Evolutionary conservation across 2,888 invertebrate genomes (phyloP).

Genomic region (Schizotus pectinicornis): DNA sequence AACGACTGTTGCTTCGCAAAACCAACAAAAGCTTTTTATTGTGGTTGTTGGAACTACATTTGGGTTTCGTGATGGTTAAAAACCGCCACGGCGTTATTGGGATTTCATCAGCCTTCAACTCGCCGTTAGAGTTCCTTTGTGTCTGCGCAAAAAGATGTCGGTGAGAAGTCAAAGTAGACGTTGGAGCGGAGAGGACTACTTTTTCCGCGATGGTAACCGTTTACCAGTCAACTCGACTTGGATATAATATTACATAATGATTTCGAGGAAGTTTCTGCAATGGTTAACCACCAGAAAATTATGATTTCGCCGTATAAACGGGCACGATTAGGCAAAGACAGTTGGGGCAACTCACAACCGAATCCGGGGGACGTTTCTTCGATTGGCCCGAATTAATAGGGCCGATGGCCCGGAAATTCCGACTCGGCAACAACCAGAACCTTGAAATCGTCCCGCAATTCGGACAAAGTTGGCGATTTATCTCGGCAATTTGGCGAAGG

Average conservation of each 20-base stretch:
- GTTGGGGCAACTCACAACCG: too few relatives aligned
- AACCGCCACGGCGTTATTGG: too few relatives aligned
- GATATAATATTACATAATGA: conserved; percentile 37
- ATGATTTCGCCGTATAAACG: background rate
- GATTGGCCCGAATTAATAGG: too few relatives aligned
- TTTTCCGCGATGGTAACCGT: conserved; percentile 33
- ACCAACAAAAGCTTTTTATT: too few relatives aligned
- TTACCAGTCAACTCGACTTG: conserved; percentile 29
- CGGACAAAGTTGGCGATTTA: too few relatives aligned
- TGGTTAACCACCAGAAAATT: conserved; percentile 7
- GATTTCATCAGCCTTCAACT: background rate
- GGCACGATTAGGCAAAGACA: background rate
- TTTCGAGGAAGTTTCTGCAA: conserved; percentile 32
- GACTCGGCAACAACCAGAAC: too few relatives aligned
- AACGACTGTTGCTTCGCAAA: too few relatives aligned
- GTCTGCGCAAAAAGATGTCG: conserved; percentile 21
- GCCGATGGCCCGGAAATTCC: too few relatives aligned
- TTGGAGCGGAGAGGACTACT: conserved; percentile 24
- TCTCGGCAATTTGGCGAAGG: too few relatives aligned
- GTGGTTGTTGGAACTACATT: too few relatives aligned
- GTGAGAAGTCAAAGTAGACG: conserved; percentile 28
- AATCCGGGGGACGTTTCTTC: background rate
- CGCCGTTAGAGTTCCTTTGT: conserved; percentile 6
- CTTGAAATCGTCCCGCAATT: too few relatives aligned
- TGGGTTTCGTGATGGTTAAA: too few relatives aligned